Evolutionary conservation across 2,113 vertebrate species (phyloP).

Genomic region (Bambusicola thoracicus): DNA sequence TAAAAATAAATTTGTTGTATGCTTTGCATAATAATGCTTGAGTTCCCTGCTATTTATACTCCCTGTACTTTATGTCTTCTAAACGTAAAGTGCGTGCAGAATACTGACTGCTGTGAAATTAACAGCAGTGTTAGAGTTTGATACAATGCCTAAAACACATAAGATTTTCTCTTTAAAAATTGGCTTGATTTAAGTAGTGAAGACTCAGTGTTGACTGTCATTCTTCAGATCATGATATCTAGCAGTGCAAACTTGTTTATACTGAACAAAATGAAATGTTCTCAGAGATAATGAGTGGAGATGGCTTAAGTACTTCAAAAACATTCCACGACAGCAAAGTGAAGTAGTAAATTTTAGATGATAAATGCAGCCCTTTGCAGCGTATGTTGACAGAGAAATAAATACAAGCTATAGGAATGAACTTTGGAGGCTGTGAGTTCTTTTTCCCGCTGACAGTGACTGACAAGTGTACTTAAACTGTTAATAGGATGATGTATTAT

Average conservation of each 20-base stretch:
- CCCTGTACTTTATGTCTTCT: background rate
- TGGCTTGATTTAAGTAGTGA: background rate
- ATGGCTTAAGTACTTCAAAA: background rate
- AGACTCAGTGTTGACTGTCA: background rate
- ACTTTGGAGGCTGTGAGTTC: background rate
- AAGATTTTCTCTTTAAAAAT: background rate
- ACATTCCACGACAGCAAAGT: background rate
- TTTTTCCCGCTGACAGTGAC: background rate
- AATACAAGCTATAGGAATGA: background rate
- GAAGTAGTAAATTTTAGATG: background rate
- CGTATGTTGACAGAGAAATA: background rate
- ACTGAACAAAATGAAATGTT: background rate
- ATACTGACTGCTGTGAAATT: background rate
- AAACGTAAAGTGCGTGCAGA: background rate
- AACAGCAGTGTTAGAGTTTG: background rate
- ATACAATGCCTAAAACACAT: background rate
- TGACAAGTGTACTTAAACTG: background rate
- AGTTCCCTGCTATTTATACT: background rate
- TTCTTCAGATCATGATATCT: background rate
- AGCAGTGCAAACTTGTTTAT: background rate
- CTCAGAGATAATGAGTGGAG: background rate
- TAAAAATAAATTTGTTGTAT: background rate
- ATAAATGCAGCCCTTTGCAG: background rate
- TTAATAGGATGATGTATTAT: background rate
- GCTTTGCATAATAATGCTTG: background rate